Evolutionary conservation across 2,797 vertebrate species (phyloP).

Genomic region (Meda fulgida): DNA sequence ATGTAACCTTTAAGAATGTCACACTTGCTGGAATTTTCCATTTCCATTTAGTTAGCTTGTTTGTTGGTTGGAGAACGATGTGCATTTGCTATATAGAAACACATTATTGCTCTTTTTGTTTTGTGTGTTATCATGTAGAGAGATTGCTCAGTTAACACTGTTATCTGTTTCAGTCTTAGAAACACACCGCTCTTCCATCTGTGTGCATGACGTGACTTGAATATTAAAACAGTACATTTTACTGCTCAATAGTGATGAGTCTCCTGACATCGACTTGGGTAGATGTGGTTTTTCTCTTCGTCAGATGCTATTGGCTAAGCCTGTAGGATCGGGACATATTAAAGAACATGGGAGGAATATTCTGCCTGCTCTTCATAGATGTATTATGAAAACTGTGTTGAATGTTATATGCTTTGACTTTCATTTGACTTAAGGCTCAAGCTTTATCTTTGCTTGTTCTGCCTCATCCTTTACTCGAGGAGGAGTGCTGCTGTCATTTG

Average conservation of each 20-base stretch:
- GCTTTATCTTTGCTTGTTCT: conserved; percentile 27
- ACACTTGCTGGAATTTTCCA: neutral
- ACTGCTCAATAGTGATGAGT: conserved; percentile 32
- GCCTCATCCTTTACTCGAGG: conserved; percentile 38
- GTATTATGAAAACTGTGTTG: conserved; percentile 31
- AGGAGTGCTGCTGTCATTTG: conserved; percentile 35
- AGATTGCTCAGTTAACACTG: conserved; percentile 26
- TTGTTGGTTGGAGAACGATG: neutral
- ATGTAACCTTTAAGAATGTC: conserved; percentile 26
- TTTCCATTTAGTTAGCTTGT: neutral
- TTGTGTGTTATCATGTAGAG: conserved; percentile 16
- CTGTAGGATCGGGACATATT: conserved; percentile 24
- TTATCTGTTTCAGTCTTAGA: conserved; percentile 39
- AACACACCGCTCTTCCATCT: conserved; percentile 44
- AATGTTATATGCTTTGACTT: conserved; percentile 32
- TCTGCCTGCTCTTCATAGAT: conserved; percentile 35
- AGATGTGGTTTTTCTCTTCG: conserved; percentile 23
- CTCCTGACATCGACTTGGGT: conserved; percentile 27
- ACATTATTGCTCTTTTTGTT: conserved; percentile 34
- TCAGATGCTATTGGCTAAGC: conserved; percentile 28
- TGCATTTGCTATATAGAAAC: conserved; percentile 26
- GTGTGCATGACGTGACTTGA: conserved; percentile 30
- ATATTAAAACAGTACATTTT: conserved; percentile 46
- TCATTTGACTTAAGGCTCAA: conserved; percentile 33
- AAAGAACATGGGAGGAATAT: conserved; percentile 27